A percentile compares a stretch with the other conserved stretches of the same genome.
phyloP scores from a whole-genome alignment of 2,888 invertebrate species.

The Tenthredo amoena region DNA sequence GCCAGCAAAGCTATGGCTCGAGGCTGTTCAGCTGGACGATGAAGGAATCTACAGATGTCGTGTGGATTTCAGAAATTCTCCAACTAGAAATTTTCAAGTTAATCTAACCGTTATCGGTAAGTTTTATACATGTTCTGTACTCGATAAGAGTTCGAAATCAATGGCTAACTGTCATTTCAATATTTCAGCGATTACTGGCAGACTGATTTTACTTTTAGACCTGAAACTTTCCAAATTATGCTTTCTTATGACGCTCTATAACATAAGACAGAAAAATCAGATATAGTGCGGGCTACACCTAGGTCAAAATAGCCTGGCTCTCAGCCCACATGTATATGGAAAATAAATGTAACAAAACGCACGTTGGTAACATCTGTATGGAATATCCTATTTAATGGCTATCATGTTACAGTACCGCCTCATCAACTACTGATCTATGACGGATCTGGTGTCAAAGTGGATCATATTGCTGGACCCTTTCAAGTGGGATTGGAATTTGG shows the following conservation, averaged over 20 bases:
- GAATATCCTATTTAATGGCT: neutral
- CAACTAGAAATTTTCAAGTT: conserved; percentile 80
- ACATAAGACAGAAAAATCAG: neutral
- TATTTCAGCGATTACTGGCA: no score
- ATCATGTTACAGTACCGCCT: conserved; percentile 76
- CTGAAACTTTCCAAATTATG: no score
- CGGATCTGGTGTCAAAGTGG: conserved; percentile 78
- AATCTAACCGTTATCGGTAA: conserved; percentile 81
- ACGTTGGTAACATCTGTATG: neutral
- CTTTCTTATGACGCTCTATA: no score
- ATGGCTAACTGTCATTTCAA: neutral
- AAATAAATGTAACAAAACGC: neutral
- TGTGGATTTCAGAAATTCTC: conserved; percentile 80
- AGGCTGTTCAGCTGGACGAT: conserved; percentile 77
- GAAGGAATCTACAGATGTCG: conserved; percentile 79
- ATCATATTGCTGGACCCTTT: conserved; percentile 76
- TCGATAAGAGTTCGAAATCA: neutral
- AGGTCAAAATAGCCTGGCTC: neutral
- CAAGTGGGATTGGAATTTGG: conserved; percentile 78
- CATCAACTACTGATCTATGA: conserved; percentile 77
- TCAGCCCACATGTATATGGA: neutral
- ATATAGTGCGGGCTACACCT: neutral
- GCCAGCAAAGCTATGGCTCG: conserved; percentile 78
- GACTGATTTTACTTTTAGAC: no score
- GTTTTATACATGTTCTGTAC: neutral